A percentile compares a stretch with the other conserved stretches of the same genome.
Evolutionary conservation across 2,113 vertebrate genomes (phyloP).

Genomic region (Rhabdornis inornatus): DNA sequence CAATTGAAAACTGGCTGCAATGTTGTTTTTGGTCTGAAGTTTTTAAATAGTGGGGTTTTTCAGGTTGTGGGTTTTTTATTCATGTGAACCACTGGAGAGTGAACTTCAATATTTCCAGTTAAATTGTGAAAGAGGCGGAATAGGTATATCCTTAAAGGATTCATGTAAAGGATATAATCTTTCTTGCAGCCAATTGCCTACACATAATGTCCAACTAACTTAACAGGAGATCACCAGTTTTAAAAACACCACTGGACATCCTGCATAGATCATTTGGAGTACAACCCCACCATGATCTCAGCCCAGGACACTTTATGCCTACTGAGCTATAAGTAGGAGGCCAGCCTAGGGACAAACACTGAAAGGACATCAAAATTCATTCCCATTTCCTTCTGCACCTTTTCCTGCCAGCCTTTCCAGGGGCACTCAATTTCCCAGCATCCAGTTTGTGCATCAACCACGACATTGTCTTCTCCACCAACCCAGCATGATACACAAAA

Average conservation of each 20-base stretch:
- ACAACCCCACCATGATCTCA: neutral
- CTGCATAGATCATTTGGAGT: neutral
- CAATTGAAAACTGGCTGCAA: neutral
- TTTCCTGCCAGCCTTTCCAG: neutral
- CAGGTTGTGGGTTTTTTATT: rapidly evolving
- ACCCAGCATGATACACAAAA: neutral
- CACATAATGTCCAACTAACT: neutral
- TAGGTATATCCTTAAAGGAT: neutral
- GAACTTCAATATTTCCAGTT: neutral
- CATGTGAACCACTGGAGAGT: neutral
- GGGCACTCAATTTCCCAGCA: neutral
- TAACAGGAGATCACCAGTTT: neutral
- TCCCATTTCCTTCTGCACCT: neutral
- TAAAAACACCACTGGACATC: neutral
- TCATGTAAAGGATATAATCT: neutral
- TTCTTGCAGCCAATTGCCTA: neutral
- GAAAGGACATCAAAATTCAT: neutral
- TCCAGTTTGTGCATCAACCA: neutral
- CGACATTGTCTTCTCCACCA: neutral
- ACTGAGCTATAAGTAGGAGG: neutral
- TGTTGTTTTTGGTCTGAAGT: neutral
- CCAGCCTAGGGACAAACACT: neutral
- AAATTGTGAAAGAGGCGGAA: neutral
- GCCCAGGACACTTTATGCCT: neutral
- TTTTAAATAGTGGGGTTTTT: neutral